Base-by-base conservation (phyloP, 1,140 invertebrate genomes). In the Apis cerana region DNA sequence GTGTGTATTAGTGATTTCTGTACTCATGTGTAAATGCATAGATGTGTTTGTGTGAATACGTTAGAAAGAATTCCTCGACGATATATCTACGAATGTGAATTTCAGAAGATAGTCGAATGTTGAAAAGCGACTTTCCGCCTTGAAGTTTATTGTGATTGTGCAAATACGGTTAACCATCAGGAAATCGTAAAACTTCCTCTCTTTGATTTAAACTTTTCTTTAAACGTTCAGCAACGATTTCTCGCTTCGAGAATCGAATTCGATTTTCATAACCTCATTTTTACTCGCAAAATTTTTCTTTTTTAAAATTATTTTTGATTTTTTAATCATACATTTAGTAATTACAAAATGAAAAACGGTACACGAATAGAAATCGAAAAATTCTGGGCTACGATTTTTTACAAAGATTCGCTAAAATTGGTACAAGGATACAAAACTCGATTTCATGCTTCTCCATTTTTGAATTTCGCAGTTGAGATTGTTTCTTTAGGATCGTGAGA, bases 61-160 rank as follows among this genome's bases (percentile, higher is more conserved):
- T 76, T 82, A 75, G 78, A 80, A 71, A 87, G 78, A 65, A 70
- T 82, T 82, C 23, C n/a, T 82, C 58, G 56, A 81, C 33, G 70
- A 82, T 76, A 76, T 72, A 71, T 80, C 61, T 68, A 69, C 23
- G 27, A 33, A 78, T 64, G 76, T 43, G 33, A 64, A 56, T 65
- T 59, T 78, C 77, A 43, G 21, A 33, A 50, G 64, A 79, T 68
- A 75, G 72, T 84, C 68, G 82, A 75, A 59, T 59, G 61, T 74
- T 85, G 75, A 33, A 33, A 78, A 54, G 65, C 76, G 67, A 74
- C 48, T 82, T 80, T 59, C 15, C 83, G 11, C 72, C 62, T 70
- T 64, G 64, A 82, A 80, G 58, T 69, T 75, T 83, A 87, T 84
- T 64, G 74, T 67, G 75, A 84, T 84, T 72, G 82, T 75, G 82